Conservation (phyloP, 2,888 invertebrate species). For the Clivina fossor region DNA sequence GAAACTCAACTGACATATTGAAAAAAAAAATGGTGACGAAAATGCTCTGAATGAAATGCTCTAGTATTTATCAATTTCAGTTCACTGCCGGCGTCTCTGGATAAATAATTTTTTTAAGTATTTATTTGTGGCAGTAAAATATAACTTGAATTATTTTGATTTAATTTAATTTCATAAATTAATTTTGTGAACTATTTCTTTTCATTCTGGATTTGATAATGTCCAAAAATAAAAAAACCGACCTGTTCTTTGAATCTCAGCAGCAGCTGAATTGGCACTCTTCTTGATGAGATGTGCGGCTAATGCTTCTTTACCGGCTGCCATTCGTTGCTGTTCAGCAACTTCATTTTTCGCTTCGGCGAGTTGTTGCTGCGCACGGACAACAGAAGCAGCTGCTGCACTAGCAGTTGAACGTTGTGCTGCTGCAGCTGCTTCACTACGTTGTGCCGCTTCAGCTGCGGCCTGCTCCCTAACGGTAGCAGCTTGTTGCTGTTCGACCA, state of each 20-base stretch:
- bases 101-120: too few relatives aligned
- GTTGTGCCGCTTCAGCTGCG: slow-evolving; percentile 57
- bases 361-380: slow-evolving; percentile 68
- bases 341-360: slow-evolving; percentile 71
- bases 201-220: neutral
- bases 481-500: slow-evolving; percentile 69
- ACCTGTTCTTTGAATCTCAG: slow-evolving; percentile 68
- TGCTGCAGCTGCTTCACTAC: slow-evolving; percentile 66
- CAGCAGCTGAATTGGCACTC: slow-evolving; percentile 69
- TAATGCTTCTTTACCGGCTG: slow-evolving; percentile 70
- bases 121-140: too few relatives aligned
- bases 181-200: neutral
- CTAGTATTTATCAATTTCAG: too few relatives aligned
- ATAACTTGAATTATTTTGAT: neutral
- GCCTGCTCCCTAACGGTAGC: slow-evolving; percentile 75
- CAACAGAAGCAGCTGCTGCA: slow-evolving; percentile 65
- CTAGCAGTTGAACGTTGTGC: slow-evolving; percentile 68
- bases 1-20: too few relatives aligned
- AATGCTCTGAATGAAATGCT: too few relatives aligned
- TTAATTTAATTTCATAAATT: neutral
- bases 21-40: too few relatives aligned
- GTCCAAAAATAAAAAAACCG: slow-evolving; percentile 5
- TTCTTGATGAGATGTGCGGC: slow-evolving; percentile 72
- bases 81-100: too few relatives aligned
- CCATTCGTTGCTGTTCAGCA: slow-evolving; percentile 70